These are phyloP conservation scores for Propithecus perrieri DNA, from an alignment of 2,797 vertebrate genomes.

Conservation along the genomic window DNA sequence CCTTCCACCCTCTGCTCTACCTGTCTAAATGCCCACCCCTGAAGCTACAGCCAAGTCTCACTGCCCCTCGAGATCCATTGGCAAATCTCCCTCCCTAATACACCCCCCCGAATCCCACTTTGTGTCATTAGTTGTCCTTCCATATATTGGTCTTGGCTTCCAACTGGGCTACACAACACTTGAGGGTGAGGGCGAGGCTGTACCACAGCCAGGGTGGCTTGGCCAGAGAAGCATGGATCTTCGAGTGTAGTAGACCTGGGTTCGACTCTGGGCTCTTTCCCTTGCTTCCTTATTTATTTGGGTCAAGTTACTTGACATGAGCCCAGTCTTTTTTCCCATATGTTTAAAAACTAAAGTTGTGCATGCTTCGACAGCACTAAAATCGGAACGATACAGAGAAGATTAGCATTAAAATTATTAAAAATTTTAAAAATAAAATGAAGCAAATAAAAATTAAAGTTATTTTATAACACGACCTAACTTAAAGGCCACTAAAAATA, in stretches of 20 bases:
- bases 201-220: not conserved
- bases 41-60: not conserved
- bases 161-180: not conserved
- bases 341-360: not conserved
- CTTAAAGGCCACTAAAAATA: not conserved
- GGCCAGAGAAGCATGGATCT: not conserved
- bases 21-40: not conserved
- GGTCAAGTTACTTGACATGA: slow-evolving; percentile 2
- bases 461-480: not conserved
- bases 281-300: not conserved
- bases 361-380: not conserved
- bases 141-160: not conserved
- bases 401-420: not conserved
- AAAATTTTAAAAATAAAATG: not conserved
- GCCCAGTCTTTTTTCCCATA: not conserved
- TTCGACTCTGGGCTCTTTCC: not conserved
- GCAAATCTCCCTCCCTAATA: not conserved
- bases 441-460: not conserved
- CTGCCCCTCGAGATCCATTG: not conserved
- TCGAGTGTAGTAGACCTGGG: not conserved
- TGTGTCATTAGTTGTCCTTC: not conserved
- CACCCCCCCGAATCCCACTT: not conserved
- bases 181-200: not conserved
- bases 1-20: not conserved
- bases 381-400: not conserved